Conservation (phyloP, 2,113 vertebrate genomes). For the Hydrochoerus hydrochaeris region DNA sequence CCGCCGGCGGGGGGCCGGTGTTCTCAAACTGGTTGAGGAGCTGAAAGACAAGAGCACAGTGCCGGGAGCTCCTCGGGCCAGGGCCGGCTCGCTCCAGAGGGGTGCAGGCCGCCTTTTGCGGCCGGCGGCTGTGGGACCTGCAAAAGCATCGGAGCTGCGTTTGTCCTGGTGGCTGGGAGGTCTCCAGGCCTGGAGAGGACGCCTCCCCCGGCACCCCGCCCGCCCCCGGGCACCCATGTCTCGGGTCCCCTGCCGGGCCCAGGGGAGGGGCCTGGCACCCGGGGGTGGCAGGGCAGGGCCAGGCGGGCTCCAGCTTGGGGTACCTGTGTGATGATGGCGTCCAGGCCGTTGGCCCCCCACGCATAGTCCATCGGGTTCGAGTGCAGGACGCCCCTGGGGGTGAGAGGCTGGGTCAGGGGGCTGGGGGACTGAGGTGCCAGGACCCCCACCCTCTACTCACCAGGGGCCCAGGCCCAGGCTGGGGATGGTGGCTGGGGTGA, state of each 20-base stretch:
- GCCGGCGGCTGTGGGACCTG: background rate
- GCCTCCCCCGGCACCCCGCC: background rate
- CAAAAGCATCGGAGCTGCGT: background rate
- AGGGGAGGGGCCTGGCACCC: background rate
- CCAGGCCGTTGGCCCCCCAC: conserved; percentile 97
- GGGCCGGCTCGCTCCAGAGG: background rate
- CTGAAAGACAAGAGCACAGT: conserved; percentile 83
- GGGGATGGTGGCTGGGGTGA: conserved; percentile 95
- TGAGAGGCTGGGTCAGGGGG: conserved; percentile 56
- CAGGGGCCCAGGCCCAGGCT: conserved; percentile 96
- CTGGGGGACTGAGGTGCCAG: background rate
- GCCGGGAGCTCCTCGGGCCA: background rate
- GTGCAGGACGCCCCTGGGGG: conserved; percentile 95
- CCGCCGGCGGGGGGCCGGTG: conserved; percentile 97
- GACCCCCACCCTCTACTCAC: conserved; percentile 87
- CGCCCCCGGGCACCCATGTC: background rate
- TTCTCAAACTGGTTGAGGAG: conserved; percentile 99
- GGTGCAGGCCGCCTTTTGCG: background rate
- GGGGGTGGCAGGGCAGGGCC: background rate
- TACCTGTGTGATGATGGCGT: conserved; percentile 98
- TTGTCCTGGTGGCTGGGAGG: background rate
- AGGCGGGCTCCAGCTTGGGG: background rate
- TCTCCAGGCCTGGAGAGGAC: background rate
- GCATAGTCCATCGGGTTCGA: conserved; percentile 99
- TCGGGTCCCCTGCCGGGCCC: background rate